These are phyloP conservation scores for Drosophila leontia DNA, from an alignment of 1,140 invertebrate genomes.

Conservation along the genomic window DNA sequence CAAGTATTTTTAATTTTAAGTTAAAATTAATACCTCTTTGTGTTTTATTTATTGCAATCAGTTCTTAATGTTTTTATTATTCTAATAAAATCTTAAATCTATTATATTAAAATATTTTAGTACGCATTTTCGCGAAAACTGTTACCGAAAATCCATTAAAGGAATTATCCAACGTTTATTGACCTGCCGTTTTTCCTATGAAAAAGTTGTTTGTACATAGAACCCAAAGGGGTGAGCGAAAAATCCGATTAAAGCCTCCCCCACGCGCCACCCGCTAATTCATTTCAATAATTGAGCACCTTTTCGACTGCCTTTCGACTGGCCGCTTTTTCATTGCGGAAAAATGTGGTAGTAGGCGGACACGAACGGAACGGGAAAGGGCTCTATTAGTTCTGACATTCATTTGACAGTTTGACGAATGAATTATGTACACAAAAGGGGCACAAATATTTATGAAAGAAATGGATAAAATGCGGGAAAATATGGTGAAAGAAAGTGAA, in stretches of 20 bases:
- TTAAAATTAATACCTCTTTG: background rate
- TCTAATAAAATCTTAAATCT: background rate
- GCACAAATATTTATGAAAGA: slow-evolving; percentile 49
- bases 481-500: slow-evolving; percentile 6
- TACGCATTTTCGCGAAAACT: background rate
- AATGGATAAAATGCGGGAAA: slow-evolving; percentile 17
- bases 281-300: slow-evolving; percentile 60
- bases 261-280: slow-evolving; percentile 35
- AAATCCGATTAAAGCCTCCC: slow-evolving; percentile 23
- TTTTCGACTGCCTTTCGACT: slow-evolving; percentile 31
- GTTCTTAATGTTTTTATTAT: background rate
- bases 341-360: background rate
- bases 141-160: background rate
- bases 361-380: background rate
- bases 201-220: slow-evolving; percentile 16
- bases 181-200: background rate
- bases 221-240: slow-evolving; percentile 1
- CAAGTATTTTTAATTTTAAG: too few relatives aligned
- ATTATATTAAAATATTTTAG: background rate
- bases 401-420: slow-evolving; percentile 68
- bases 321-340: slow-evolving; percentile 14
- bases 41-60: background rate
- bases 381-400: slow-evolving; percentile 59
- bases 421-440: slow-evolving; percentile 56
- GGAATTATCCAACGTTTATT: slow-evolving; percentile 1